Evolutionary conservation across 2,888 invertebrate species (phyloP).

Genomic region (Ametastegia equiseti): DNA sequence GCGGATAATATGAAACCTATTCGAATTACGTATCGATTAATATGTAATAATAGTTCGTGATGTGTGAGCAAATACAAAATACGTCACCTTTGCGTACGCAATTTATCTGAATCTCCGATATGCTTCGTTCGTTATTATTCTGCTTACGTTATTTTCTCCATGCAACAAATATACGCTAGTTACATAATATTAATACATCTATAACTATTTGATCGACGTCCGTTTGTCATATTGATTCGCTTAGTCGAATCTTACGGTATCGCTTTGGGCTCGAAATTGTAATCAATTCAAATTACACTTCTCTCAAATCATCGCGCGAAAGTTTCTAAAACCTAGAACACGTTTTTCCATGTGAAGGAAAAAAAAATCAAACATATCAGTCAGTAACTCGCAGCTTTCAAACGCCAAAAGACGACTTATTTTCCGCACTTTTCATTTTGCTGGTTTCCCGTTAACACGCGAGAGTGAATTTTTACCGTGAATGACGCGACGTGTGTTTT

Average conservation of each 20-base stretch:
- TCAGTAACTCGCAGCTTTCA: not conserved
- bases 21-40: conserved; percentile 8
- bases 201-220: not conserved
- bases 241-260: not conserved
- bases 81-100: not conserved
- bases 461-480: not conserved
- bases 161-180: not conserved
- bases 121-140: conserved; percentile 8
- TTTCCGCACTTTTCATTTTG: not conserved
- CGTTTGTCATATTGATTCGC: not conserved
- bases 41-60: not conserved
- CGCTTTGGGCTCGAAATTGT: conserved; percentile 7
- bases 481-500: not conserved
- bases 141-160: not conserved
- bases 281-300: not conserved
- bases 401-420: not conserved
- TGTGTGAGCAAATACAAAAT: conserved; percentile 33
- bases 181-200: not conserved
- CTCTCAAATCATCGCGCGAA: not conserved
- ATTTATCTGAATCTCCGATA: conserved; percentile 1
- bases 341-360: not conserved
- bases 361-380: not conserved
- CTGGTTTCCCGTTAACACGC: not conserved
- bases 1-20: not conserved
- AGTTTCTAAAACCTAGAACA: not conserved